Evolutionary conservation across 2,797 vertebrate species (phyloP).

Genomic region (Antrozous pallidus): DNA sequence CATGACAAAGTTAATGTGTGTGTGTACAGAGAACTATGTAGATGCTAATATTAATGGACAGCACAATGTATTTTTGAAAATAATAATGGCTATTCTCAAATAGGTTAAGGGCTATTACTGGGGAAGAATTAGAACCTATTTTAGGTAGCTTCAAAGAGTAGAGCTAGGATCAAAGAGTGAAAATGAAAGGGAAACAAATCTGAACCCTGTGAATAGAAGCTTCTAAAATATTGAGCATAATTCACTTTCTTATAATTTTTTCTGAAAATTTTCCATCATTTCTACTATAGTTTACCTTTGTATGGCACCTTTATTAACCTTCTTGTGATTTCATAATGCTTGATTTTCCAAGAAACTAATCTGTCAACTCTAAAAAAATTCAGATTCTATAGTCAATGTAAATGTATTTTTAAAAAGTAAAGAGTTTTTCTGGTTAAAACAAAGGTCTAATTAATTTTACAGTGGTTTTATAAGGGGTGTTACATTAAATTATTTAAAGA

Average conservation of each 20-base stretch:
- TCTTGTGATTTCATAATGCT: background rate
- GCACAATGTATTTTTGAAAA: background rate
- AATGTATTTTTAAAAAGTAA: background rate
- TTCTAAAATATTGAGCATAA: background rate
- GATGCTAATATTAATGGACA: background rate
- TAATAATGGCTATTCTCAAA: background rate
- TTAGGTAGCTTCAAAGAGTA: background rate
- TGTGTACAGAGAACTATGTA: background rate
- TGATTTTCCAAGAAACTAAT: background rate
- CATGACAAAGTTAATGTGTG: background rate
- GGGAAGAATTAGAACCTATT: background rate
- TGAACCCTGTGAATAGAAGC: background rate
- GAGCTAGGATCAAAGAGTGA: background rate
- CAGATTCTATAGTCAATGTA: background rate
- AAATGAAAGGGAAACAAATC: constrained; percentile 4
- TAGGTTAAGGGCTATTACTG: background rate
- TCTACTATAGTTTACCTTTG: background rate
- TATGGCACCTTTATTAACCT: background rate
- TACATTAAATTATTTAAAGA: background rate
- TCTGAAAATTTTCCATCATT: background rate
- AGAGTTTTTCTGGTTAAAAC: background rate
- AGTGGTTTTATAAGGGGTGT: background rate
- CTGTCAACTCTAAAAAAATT: background rate
- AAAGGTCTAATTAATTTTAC: background rate
- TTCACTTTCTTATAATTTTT: background rate